Base-by-base conservation (phyloP, 2,888 invertebrate species). In the Herminia tarsipennalis region DNA sequence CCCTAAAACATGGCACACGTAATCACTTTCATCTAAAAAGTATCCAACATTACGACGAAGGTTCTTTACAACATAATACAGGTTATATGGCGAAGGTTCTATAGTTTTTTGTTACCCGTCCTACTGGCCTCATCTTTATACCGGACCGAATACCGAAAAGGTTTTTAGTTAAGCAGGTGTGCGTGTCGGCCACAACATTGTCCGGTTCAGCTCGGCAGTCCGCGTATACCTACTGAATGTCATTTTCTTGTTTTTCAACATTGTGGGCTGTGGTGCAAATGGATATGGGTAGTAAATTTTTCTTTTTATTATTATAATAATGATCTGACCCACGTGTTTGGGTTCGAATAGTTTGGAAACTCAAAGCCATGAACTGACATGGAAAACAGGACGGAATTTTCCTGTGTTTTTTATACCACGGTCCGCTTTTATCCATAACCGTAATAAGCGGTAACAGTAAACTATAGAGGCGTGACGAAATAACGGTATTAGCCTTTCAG, bases 151-250 rank as follows among this genome's bases (percentile, higher is more conserved):
- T 57, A 62, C 41, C 56, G 56, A 70, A 70, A 69, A 60, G 61
- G 59, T 59, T 67, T 63, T 57, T 57, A 50, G 58, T 50, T 47
- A 52, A 38, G 56, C 68, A 72, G 69, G 70, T 69, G 70, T 55
- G 66, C 65, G 66, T 66, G 60, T 58, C 48, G 36, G 32, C 55
- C 49, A 44, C 57, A 42, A 54, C 45, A 59, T 60, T 64, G 70
- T 70, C 66, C 69, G 50, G 59, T 44, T 58, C 47, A 57, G 56
- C 50, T 49, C 60, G 50, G 48, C 21, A 13, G 20, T 54, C 48
- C 56, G 49, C 33, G 44, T 63, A 49, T 56, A 63, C 51, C 49
- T 58, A 28, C 41, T 42, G 41, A 49, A 62, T 57, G 59, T 52
- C 41, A 51, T 62, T 66, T 61, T 66, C 48, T 64, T 70, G 64